A percentile compares a stretch with the other conserved stretches of the same genome.
phyloP scores from a whole-genome alignment of 37 sponge, comb jelly and placozoan species.

The Agelas oroides region DNA sequence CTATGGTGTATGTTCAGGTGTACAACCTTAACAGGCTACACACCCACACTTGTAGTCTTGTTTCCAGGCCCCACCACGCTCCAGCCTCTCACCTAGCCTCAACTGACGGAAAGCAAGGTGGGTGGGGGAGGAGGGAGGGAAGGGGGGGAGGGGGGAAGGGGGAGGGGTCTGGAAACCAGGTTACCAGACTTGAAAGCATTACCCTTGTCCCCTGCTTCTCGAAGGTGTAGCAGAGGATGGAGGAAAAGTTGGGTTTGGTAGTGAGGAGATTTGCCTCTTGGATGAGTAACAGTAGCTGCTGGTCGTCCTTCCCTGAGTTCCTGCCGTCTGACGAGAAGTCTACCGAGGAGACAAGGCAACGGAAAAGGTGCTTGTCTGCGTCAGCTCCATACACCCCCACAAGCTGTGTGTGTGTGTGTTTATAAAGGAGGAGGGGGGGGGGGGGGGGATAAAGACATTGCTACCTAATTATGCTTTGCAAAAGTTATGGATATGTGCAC shows the following conservation, averaged over 20 bases:
- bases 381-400: slow-evolving; percentile 87
- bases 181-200: background rate
- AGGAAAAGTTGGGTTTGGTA: slow-evolving; percentile 88
- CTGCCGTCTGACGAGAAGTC: slow-evolving; percentile 86
- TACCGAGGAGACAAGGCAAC: slow-evolving; percentile 79
- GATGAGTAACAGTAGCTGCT: slow-evolving; percentile 84
- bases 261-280: slow-evolving; percentile 79
- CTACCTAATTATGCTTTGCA: too few relatives aligned
- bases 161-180: background rate
- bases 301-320: slow-evolving; percentile 78
- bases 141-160: slow-evolving; percentile 33
- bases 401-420: slow-evolving; percentile 74
- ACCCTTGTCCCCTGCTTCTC: slow-evolving; percentile 83
- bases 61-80: too few relatives aligned
- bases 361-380: slow-evolving; percentile 90
- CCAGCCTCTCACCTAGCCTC: too few relatives aligned
- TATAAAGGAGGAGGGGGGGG: background rate
- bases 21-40: too few relatives aligned
- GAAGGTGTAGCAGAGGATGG: slow-evolving; percentile 86
- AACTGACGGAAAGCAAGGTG: background rate
- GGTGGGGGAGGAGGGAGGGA: slow-evolving; percentile 4
- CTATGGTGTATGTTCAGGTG: too few relatives aligned
- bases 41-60: too few relatives aligned
- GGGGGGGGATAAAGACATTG: too few relatives aligned
- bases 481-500: too few relatives aligned